Evolutionary conservation across 2,888 invertebrate genomes (phyloP), one percentile per base, ranked within the genome.

Genomic region (Sinodicranocentrus sp.): DNA sequence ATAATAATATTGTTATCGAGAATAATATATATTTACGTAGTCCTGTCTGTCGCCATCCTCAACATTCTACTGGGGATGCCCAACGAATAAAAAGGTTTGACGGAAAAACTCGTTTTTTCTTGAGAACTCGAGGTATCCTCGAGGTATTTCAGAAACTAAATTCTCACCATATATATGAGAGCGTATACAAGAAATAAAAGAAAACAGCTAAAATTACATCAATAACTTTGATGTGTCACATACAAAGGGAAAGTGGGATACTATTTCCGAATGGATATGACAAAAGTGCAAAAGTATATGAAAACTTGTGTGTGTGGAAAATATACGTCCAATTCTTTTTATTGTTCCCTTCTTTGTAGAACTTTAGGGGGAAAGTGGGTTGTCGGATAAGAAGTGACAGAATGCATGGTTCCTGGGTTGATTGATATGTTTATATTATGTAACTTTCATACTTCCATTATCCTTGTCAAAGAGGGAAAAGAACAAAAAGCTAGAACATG

Each of bases 371-470:
- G 59, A 70, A 68, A 77, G 77, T 68, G 68, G 77, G 76, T 76
- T 76, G 67, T 75, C 57, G 57, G 57, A 57, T 17, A 57, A 57
- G 57, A 17, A 33, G 28, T 61, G 61, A 61, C 61, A 61, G 33
- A 61, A 61, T 28, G 61, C 61, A 77, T 61, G 44, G 80, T 65
- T 65, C 75, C 67, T 67, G 48, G 44, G 67, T 82, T 82, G 82
- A 82, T 82, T 82, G 82, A 82, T 75, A 82, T 82, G 82, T 82
- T 82, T 82, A 73, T 82, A 82, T 73, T 68, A 82, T 73, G 73
- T 59, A 82, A 68, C 73, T 82, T 82, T 82, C 82, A 82, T 63
- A 73, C 73, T 75, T 82, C 73, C 82, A 82, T 82, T 82, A 68
- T 82, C 67, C 67, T 57, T 82, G 82, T 68, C 82, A 73, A 59